Evolutionary conservation across 2,113 vertebrate species (phyloP).

Genomic region (Pelobates fuscus): DNA sequence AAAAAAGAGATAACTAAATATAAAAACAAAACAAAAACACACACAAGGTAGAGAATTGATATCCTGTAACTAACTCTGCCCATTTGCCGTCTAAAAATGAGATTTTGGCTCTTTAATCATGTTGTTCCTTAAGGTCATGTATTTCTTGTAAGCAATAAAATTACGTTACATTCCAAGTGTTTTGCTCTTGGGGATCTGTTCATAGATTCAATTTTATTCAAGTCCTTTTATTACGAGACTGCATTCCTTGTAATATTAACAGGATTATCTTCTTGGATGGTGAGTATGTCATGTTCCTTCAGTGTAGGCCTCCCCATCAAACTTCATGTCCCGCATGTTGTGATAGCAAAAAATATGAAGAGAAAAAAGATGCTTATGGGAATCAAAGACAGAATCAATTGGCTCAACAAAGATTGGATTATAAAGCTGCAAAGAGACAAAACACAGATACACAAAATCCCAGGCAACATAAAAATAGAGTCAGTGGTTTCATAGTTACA

Average conservation of each 20-base stretch:
- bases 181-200: slow-evolving; percentile 6
- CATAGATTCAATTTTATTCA: slow-evolving; percentile 6
- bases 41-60: no score
- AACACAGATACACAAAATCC: no score
- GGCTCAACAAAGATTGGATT: no score
- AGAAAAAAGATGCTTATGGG: no score
- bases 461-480: no score
- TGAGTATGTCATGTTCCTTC: background rate
- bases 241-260: slow-evolving; percentile 40
- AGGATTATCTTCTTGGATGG: slow-evolving; percentile 37
- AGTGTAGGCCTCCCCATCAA: background rate
- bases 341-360: background rate
- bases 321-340: background rate
- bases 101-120: slow-evolving; percentile 23
- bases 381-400: no score
- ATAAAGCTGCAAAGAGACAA: no score
- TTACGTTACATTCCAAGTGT: slow-evolving; percentile 31
- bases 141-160: slow-evolving; percentile 9
- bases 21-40: no score
- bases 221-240: slow-evolving; percentile 15
- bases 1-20: no score
- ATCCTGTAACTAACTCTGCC: no score
- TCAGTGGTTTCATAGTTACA: no score
- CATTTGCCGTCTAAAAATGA: no score
- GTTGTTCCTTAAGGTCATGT: slow-evolving; percentile 24